phyloP scores from a whole-genome alignment of 2,797 vertebrate genomes.

The Acrossocheilus wenchowensis region DNA sequence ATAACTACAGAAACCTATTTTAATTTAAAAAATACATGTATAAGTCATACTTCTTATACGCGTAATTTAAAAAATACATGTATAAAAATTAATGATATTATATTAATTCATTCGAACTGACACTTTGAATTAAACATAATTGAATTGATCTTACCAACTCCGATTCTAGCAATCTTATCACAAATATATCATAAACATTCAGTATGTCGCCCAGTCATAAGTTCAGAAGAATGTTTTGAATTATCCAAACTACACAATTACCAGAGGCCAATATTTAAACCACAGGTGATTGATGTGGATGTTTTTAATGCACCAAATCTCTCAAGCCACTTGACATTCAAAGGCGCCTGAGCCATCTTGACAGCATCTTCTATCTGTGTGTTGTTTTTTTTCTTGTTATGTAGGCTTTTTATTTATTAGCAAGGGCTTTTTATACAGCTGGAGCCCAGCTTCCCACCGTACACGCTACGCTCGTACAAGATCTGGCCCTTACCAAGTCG shows the following conservation, averaged over 20 bases:
- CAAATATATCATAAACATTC: not conserved
- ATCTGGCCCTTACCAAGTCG: conserved; percentile 64
- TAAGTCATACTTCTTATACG: too few species aligned
- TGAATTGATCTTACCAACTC: not conserved
- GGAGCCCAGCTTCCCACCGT: conserved; percentile 32
- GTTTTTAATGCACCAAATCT: conserved; percentile 24
- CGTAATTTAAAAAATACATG: too few species aligned
- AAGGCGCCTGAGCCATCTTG: conserved; percentile 31
- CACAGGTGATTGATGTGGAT: not conserved
- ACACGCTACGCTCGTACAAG: conserved; percentile 22
- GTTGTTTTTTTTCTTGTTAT: conserved; percentile 51
- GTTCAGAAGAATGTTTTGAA: not conserved
- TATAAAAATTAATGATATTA: too few species aligned
- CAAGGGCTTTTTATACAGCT: conserved; percentile 6
- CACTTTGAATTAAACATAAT: not conserved
- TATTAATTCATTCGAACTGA: not conserved
- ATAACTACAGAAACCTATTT: too few species aligned
- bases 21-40: too few species aligned
- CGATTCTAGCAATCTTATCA: not conserved
- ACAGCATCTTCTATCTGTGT: conserved; percentile 15
- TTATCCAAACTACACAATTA: not conserved
- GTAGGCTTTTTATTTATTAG: conserved; percentile 51
- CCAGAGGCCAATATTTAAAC: not conserved
- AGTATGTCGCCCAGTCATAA: not conserved
- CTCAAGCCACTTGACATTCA: conserved; percentile 41